These are phyloP conservation scores for Archilochus colubris DNA, from an alignment of 2,113 vertebrate species.

Conservation along the genomic window DNA sequence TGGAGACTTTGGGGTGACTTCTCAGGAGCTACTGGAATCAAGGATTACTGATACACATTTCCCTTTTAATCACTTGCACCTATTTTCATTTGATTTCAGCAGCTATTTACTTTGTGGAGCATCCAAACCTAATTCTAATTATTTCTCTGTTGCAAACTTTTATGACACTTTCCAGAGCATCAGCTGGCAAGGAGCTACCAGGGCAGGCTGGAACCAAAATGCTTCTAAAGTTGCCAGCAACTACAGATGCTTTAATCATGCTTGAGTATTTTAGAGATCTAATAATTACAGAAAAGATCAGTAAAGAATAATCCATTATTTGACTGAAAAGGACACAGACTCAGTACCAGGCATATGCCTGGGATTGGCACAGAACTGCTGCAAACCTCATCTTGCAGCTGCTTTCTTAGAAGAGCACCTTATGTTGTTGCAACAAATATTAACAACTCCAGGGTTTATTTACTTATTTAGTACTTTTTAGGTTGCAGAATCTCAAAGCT, in stretches of 20 bases:
- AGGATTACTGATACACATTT: neutral
- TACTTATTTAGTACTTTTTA: neutral
- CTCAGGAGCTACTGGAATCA: neutral
- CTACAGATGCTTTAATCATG: neutral
- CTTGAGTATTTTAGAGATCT: neutral
- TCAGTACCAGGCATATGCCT: neutral
- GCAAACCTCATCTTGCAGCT: neutral
- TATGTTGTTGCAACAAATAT: neutral
- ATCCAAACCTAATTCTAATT: neutral
- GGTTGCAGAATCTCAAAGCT: neutral
- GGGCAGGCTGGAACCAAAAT: neutral
- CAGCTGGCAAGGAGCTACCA: neutral
- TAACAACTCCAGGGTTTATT: accelerated
- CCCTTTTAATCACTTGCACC: neutral
- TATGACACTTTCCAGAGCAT: neutral
- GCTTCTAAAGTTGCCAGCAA: neutral
- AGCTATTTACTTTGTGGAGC: neutral
- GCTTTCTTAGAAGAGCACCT: accelerated
- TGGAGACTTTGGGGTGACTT: neutral
- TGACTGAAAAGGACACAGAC: neutral
- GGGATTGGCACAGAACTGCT: neutral
- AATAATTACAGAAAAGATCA: neutral
- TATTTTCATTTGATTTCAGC: neutral
- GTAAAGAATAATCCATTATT: neutral
- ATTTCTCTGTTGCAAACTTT: neutral